Conservation (phyloP, 2,888 invertebrate genomes). For the Tuberolachnus salignus region DNA sequence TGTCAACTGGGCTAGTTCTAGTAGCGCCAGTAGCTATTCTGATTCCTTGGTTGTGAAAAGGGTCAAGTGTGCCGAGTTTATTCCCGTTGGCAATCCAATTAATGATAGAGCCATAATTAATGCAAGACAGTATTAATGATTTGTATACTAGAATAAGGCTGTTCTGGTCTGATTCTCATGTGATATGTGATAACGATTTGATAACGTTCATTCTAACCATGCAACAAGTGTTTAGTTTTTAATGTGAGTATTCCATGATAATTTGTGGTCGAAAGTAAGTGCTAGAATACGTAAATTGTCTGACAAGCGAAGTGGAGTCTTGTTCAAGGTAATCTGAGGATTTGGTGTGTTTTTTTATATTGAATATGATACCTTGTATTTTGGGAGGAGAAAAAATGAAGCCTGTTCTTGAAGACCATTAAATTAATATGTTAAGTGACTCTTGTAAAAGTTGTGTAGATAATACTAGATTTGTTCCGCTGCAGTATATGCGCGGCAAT, state of each 20-base stretch:
- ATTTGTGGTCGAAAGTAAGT: not conserved
- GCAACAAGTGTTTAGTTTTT: not conserved
- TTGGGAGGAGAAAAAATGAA: conserved; percentile 9
- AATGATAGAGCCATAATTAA: conserved; percentile 5
- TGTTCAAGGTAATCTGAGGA: not conserved
- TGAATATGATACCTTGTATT: not conserved
- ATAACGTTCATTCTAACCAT: not conserved
- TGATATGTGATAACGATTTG: not conserved
- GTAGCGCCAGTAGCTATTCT: not conserved
- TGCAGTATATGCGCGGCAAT: not conserved
- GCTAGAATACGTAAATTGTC: not conserved
- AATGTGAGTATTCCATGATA: not conserved
- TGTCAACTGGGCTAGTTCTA: no score
- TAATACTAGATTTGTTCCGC: not conserved
- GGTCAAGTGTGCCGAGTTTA: not conserved
- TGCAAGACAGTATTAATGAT: not conserved
- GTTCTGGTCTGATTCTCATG: conserved; percentile 7
- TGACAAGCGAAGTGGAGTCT: not conserved
- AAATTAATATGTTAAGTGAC: not conserved
- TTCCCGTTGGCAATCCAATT: not conserved
- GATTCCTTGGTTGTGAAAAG: not conserved
- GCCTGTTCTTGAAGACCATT: not conserved
- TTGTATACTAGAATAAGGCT: conserved; percentile 6
- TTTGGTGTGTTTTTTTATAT: not conserved
- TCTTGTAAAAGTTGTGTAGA: not conserved